Evolutionary conservation across 2,113 vertebrate species (phyloP), one percentile per base, ranked within the genome.

Genomic region (Columba janthina): DNA sequence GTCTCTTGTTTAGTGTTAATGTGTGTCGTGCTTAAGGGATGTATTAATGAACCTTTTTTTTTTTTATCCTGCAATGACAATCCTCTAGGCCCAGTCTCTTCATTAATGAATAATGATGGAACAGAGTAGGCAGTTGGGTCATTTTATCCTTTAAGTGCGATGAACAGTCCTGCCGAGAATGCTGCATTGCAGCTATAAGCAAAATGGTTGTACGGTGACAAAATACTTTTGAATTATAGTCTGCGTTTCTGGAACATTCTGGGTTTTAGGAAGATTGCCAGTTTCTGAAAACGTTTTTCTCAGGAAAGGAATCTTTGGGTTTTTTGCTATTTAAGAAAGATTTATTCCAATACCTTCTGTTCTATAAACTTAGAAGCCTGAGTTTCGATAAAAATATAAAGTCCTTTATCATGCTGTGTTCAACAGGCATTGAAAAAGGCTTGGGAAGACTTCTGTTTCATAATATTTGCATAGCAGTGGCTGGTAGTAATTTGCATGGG

Each of bases 51-150:
- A 85, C 89, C 36, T 57, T 56, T 66, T 85, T 66, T n/a, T 85
- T 60, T 22, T 66, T 12, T 87, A 58, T 56, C 42, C 72, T 93
- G 95, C 93, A 94, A 77, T 75, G 85, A 54, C 67, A 94, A 75
- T 97, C 78, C 90, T 95, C 58, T 3, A 29, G 96, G 96, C 83
- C 95, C 32, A 9, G 83, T 34, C 69, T 69, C 75, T 87, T 93
- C 94, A 95, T 95, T 61, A 95, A 96, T 94, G 92, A 96, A 11
- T 97, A 95, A 97, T 96, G 92, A 97, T 85, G 96, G 83, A 97
- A 94, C 93, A 83, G 88, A 89, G 89, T 31, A 95, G 94, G 81
- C 93, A 76, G 77, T 90, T 94, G 91, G 95, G 94, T 97, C 95
- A 96, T 48, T 88, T 70, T 93, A 93, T 94, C 91, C 85, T 88